phyloP scores from a whole-genome alignment of 1,140 invertebrate species.

The Bombyx mori region DNA sequence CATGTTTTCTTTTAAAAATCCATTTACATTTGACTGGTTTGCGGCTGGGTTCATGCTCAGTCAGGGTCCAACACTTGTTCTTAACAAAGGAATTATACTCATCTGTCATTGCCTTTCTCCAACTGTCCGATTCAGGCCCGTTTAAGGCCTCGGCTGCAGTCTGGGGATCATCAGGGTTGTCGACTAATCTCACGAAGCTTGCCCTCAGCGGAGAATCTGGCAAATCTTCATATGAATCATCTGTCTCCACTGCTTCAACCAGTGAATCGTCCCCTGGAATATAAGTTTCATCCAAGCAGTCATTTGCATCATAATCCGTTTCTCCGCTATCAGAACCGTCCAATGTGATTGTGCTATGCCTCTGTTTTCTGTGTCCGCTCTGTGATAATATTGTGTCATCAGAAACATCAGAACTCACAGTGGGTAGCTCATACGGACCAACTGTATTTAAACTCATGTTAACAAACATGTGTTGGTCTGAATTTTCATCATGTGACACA shows the following conservation, averaged over 20 bases:
- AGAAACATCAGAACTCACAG: not conserved
- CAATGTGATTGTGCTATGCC: not conserved
- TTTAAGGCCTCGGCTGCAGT: too few relatives aligned
- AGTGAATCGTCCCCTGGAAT: not conserved
- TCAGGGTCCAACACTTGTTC: conserved; percentile 1
- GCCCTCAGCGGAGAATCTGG: not conserved
- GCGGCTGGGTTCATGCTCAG: not conserved
- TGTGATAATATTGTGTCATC: too few relatives aligned
- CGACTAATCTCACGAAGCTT: not conserved
- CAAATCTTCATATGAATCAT: not conserved
- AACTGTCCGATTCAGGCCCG: too few relatives aligned
- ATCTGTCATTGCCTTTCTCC: not conserved
- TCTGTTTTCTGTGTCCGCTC: not conserved
- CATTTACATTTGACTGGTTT: too few relatives aligned
- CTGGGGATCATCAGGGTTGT: too few relatives aligned
- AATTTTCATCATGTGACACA: conserved; percentile 5
- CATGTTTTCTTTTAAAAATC: too few relatives aligned
- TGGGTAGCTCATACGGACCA: not conserved
- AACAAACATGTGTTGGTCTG: not conserved
- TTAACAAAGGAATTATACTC: conserved; percentile 1
- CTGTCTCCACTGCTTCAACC: not conserved
- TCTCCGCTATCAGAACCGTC: not conserved
- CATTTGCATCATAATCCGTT: not conserved
- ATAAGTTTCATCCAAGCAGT: not conserved
- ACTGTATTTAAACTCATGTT: not conserved